A percentile compares a stretch with the other conserved stretches of the same genome.
Evolutionary conservation across 2,113 vertebrate genomes (phyloP).

Genomic region (Cygnus buccinator): DNA sequence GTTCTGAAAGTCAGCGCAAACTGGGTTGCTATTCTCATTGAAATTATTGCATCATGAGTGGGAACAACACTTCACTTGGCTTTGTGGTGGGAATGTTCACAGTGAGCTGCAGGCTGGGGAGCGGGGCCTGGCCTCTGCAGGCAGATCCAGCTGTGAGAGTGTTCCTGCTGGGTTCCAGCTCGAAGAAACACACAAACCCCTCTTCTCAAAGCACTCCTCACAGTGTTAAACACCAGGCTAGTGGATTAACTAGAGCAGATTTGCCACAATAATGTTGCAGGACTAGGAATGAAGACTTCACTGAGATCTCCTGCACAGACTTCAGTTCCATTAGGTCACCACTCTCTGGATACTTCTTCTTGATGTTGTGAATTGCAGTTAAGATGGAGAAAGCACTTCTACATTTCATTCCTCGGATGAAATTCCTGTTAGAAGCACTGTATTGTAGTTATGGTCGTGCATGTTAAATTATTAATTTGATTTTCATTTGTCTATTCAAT

Average conservation of each 20-base stretch:
- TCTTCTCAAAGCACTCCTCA: background rate
- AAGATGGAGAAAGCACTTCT: conserved; percentile 36
- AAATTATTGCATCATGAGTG: background rate
- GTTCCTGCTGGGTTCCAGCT: background rate
- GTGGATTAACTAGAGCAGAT: background rate
- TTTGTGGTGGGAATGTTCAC: background rate
- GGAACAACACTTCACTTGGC: background rate
- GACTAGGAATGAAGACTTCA: background rate
- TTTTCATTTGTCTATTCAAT: conserved; percentile 74
- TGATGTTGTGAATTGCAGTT: conserved; percentile 5
- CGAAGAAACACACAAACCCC: background rate
- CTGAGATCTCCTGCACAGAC: background rate
- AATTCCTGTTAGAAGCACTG: conserved; percentile 53
- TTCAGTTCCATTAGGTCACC: background rate
- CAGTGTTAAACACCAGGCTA: background rate
- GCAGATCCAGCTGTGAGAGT: too few species aligned
- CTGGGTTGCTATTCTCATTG: background rate
- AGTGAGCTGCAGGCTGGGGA: background rate
- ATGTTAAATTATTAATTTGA: conserved; percentile 74
- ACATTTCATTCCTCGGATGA: background rate
- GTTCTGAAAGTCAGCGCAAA: background rate
- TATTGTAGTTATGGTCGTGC: conserved; percentile 42
- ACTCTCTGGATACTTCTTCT: background rate
- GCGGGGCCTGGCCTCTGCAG: too few species aligned
- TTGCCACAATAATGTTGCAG: background rate